Conservation (phyloP, 2,797 vertebrate species). For the Pangasius larnaudii region DNA sequence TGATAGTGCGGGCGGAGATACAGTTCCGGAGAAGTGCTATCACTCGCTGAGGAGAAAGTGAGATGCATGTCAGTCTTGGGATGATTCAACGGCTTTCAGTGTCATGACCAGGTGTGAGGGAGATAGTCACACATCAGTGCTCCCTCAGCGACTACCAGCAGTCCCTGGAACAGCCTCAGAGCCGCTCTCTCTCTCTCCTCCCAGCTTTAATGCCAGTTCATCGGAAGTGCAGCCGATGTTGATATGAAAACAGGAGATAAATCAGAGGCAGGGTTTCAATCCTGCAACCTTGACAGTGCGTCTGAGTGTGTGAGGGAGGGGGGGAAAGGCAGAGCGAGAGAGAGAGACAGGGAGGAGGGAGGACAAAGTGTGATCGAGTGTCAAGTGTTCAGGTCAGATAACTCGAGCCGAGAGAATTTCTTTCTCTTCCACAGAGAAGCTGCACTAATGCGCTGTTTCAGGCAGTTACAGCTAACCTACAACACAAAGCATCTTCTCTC, state of each 20-base stretch:
- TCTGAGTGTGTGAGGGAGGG: slow-evolving; percentile 51
- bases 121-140: slow-evolving; percentile 61
- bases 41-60: not conserved
- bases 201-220: slow-evolving; percentile 55
- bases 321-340: slow-evolving; percentile 55
- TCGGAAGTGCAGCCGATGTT: slow-evolving; percentile 62
- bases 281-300: slow-evolving; percentile 76
- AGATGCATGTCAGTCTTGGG: slow-evolving; percentile 16
- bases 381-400: slow-evolving; percentile 44
- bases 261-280: slow-evolving; percentile 69
- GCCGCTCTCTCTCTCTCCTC: slow-evolving; percentile 1
- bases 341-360: slow-evolving; percentile 52
- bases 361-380: slow-evolving; percentile 40
- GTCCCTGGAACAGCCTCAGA: slow-evolving; percentile 55
- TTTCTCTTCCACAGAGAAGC: slow-evolving; percentile 9
- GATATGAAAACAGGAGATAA: slow-evolving; percentile 72
- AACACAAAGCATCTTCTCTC: slow-evolving; percentile 9
- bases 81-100: slow-evolving; percentile 26
- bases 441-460: not conserved
- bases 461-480: not conserved
- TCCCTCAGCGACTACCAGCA: slow-evolving; percentile 56
- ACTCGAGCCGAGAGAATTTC: slow-evolving; percentile 28
- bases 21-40: slow-evolving; percentile 42
- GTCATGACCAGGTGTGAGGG: slow-evolving; percentile 50
- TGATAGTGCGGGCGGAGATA: slow-evolving; percentile 46